phyloP scores from a whole-genome alignment of 2,888 invertebrate genomes.

The Frankliniella intonsa region DNA sequence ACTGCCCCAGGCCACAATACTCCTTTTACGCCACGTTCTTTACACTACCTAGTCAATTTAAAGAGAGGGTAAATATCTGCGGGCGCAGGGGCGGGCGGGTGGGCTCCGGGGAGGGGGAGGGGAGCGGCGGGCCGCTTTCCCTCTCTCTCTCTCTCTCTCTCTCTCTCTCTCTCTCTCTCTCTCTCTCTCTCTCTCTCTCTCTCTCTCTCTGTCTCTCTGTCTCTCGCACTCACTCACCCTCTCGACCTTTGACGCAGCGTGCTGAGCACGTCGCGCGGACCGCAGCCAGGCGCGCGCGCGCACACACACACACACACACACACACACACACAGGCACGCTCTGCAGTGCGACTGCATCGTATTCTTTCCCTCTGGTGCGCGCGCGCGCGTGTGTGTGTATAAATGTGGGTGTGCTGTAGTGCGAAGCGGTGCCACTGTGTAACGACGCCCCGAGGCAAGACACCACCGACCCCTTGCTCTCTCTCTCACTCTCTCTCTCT shows the following conservation, averaged over 20 bases:
- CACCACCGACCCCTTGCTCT: neutral
- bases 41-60: slow-evolving; percentile 23
- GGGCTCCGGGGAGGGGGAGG: neutral
- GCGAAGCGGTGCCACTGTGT: neutral
- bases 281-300: neutral
- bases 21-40: neutral
- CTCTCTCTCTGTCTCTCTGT: slow-evolving; percentile 29
- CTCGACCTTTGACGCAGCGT: neutral
- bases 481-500: neutral
- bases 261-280: neutral
- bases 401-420: too few species aligned
- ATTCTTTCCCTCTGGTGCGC: too few species aligned
- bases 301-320: neutral
- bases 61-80: slow-evolving; percentile 8
- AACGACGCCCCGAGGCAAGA: neutral
- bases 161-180: slow-evolving; percentile 29
- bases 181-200: slow-evolving; percentile 31
- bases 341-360: too few species aligned
- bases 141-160: slow-evolving; percentile 30
- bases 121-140: neutral
- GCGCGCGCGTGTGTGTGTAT: too few species aligned
- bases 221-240: slow-evolving; percentile 28
- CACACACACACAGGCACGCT: neutral
- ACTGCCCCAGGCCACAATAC: slow-evolving; percentile 13
- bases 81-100: neutral